Conservation (phyloP, 2,797 vertebrate species). For the Perodicticus potto region DNA sequence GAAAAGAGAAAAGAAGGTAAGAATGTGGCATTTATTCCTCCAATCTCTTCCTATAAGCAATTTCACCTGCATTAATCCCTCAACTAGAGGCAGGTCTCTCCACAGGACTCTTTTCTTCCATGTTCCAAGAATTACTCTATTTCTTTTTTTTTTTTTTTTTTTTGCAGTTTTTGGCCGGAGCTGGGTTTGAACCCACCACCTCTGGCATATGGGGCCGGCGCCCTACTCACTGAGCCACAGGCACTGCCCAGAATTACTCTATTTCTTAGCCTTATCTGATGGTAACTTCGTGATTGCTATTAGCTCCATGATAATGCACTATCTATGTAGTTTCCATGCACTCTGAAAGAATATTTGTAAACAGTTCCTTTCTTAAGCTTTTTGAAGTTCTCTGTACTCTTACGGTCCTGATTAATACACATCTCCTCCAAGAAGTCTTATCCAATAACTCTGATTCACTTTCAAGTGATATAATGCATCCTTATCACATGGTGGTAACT, state of each 20-base stretch:
- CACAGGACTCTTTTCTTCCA: background rate
- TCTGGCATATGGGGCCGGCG: too few species aligned
- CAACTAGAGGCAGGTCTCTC: background rate
- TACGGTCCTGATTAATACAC: background rate
- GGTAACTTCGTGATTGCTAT: background rate
- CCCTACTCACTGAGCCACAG: too few species aligned
- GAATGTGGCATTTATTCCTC: background rate
- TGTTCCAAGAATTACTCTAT: background rate
- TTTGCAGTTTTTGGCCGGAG: too few species aligned
- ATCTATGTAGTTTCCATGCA: background rate
- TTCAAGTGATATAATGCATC: background rate
- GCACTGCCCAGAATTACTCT: background rate
- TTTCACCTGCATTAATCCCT: background rate
- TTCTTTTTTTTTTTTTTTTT: background rate
- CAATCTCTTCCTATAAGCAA: background rate
- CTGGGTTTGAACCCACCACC: too few species aligned
- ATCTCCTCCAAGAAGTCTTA: background rate
- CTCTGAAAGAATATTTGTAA: background rate
- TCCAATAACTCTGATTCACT: background rate
- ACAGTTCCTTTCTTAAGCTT: slow-evolving; percentile 1
- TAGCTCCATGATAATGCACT: background rate
- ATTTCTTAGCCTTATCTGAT: background rate
- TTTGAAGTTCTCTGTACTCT: background rate
- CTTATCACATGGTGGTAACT: background rate
- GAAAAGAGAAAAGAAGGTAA: background rate